phyloP scores from a whole-genome alignment of 2,797 vertebrate genomes.

The Sphenodon punctatus region DNA sequence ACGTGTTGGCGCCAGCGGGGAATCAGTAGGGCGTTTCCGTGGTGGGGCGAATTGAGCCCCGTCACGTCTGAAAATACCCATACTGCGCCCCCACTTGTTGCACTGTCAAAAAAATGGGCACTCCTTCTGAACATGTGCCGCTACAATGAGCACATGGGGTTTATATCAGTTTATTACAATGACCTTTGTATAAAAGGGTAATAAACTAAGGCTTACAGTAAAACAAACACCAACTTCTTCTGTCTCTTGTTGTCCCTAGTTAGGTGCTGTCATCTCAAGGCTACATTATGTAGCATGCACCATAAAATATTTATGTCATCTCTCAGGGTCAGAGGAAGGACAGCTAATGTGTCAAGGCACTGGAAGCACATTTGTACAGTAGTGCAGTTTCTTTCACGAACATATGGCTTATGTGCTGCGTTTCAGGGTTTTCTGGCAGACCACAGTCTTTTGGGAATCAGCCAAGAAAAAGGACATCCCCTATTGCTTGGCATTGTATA shows the following conservation, averaged over 20 bases:
- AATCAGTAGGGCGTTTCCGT: too few species aligned
- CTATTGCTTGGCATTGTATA: not conserved
- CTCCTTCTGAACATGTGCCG: not conserved
- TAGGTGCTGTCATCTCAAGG: slow-evolving; percentile 3
- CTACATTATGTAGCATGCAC: not conserved
- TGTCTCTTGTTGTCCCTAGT: not conserved
- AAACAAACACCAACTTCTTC: too few species aligned
- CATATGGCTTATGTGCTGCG: not conserved
- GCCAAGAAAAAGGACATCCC: not conserved
- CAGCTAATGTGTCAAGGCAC: not conserved
- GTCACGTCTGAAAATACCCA: too few species aligned
- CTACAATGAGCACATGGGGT: not conserved
- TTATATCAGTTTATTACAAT: not conserved
- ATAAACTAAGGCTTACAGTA: too few species aligned
- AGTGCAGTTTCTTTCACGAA: slow-evolving; percentile 7
- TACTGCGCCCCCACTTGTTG: too few species aligned
- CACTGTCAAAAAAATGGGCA: not conserved
- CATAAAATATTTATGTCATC: slow-evolving; percentile 41
- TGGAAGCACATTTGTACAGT: slow-evolving; percentile 9
- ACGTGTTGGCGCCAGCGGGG: too few species aligned
- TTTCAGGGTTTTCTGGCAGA: not conserved
- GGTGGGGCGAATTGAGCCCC: too few species aligned
- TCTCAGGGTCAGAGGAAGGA: slow-evolving; percentile 44
- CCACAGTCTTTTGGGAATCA: not conserved
- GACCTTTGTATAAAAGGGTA: too few species aligned